These are phyloP conservation scores for Styela plicata DNA, from an alignment of 23 tunicate genomes.

Conservation along the genomic window DNA sequence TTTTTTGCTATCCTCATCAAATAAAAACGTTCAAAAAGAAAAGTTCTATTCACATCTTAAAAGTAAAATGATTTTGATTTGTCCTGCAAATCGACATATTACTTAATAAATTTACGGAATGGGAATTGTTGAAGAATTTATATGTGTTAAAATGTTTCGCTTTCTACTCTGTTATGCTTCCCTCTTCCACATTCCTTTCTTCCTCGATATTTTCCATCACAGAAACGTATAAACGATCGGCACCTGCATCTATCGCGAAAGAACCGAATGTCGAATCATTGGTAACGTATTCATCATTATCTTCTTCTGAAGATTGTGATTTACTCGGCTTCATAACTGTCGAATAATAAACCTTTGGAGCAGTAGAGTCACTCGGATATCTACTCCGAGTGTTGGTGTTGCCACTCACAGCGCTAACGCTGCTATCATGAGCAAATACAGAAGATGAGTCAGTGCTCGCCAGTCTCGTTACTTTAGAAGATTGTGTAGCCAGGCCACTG, in stretches of 20 bases:
- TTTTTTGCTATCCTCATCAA: no score
- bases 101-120: no score
- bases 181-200: slow-evolving; percentile 24
- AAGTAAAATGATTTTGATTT: no score
- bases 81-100: no score
- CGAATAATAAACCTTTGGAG: slow-evolving; percentile 1
- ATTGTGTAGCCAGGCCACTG: background rate
- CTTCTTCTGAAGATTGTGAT: background rate
- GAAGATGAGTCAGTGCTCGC: background rate
- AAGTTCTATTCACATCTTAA: no score
- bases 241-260: slow-evolving; percentile 66
- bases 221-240: slow-evolving; percentile 55
- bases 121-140: no score
- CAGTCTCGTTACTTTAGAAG: background rate
- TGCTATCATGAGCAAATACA: background rate
- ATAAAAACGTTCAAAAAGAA: no score
- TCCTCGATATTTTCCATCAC: slow-evolving; percentile 77
- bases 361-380: background rate
- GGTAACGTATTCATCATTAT: slow-evolving; percentile 12
- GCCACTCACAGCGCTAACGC: background rate
- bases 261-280: slow-evolving; percentile 64
- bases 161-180: no score
- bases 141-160: no score
- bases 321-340: background rate
- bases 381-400: background rate